Evolutionary conservation across 2,888 invertebrate genomes (phyloP).

Genomic region (Drosophila mettleri): DNA sequence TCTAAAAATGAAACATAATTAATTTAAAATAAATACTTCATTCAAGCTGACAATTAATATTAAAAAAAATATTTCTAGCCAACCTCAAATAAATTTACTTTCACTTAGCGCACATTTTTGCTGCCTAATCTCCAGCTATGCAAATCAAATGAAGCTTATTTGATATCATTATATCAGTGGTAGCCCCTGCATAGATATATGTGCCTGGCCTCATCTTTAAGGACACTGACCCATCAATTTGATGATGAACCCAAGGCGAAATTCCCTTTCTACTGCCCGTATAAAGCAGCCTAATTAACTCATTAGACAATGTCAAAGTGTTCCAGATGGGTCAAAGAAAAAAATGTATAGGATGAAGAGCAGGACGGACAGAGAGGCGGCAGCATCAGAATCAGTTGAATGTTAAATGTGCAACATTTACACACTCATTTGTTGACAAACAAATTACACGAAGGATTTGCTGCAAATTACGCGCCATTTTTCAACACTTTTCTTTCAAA

Average conservation of each 20-base stretch:
- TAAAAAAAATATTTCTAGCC: not conserved
- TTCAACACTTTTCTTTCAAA: slow-evolving; percentile 68
- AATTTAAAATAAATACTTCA: too few species aligned
- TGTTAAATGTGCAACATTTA: slow-evolving; percentile 75
- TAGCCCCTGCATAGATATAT: slow-evolving; percentile 1
- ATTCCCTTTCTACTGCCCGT: slow-evolving; percentile 48
- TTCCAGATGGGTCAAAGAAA: slow-evolving; percentile 21
- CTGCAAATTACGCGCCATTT: slow-evolving; percentile 75
- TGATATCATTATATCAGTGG: slow-evolving; percentile 11
- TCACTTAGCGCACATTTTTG: not conserved
- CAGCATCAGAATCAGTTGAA: slow-evolving; percentile 21
- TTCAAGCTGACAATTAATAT: too few species aligned
- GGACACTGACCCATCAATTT: slow-evolving; percentile 51
- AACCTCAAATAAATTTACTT: not conserved
- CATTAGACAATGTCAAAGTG: slow-evolving; percentile 72
- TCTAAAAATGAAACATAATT: too few species aligned
- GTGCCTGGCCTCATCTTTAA: slow-evolving; percentile 35
- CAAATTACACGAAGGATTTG: slow-evolving; percentile 76
- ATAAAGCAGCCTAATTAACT: slow-evolving; percentile 71
- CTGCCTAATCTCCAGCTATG: not conserved
- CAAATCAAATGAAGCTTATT: slow-evolving; percentile 37
- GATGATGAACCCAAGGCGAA: slow-evolving; percentile 40
- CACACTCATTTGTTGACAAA: slow-evolving; percentile 79
- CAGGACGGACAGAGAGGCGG: slow-evolving; percentile 9
- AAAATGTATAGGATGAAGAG: not conserved